Evolutionary conservation across 2,797 vertebrate species (phyloP), one percentile per base, ranked within the genome.

Genomic region (Siniperca undulata): DNA sequence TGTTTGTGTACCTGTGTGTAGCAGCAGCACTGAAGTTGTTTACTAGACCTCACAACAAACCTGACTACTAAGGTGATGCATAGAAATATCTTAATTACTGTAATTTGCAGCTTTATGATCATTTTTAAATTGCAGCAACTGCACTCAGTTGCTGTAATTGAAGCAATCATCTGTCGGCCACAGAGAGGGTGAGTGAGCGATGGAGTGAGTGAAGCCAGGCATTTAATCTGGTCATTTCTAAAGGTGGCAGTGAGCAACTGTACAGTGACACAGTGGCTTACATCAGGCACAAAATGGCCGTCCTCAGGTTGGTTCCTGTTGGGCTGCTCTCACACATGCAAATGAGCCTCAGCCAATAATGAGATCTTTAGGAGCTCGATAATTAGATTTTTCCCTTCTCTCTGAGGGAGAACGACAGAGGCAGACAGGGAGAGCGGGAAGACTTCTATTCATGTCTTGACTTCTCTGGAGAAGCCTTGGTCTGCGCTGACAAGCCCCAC

Each of bases 361-460:
- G 92, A 95, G 93, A 94, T 95, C 92, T 95, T 95, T 95, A 93
- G 91, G 91, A 92, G 90, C 90, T 94, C 83, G 89, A 94, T 95
- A 95, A 95, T 95, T 95, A 94, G 94, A 94, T 94, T 92, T 93
- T 91, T 90, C 88, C 85, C 83, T 87, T 90, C 88, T 90, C 91
- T 94, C 93, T 60, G 82, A 92, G 93, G 90, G 92, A 89, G 87
- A 91, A 86, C 73, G 74, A 78, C 82, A 75, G 67, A 92, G 86
- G 86, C 87, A 89, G 91, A 92, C 83, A 84, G 90, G 86, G 90
- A 82, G 83, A 90, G 81, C 66, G 70, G 83, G 82, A 92, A 86
- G 89, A 90, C 90, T 90, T 91, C 73, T 88, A 90, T 92, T 87
- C 70, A 65, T 90, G 88, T 88, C 89, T 90, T 87, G 91, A 92